Percentiles rank a stretch among this genome's conserved stretches.
phyloP scores from a whole-genome alignment of 2,888 invertebrate species.

The Lasiommata megera region DNA sequence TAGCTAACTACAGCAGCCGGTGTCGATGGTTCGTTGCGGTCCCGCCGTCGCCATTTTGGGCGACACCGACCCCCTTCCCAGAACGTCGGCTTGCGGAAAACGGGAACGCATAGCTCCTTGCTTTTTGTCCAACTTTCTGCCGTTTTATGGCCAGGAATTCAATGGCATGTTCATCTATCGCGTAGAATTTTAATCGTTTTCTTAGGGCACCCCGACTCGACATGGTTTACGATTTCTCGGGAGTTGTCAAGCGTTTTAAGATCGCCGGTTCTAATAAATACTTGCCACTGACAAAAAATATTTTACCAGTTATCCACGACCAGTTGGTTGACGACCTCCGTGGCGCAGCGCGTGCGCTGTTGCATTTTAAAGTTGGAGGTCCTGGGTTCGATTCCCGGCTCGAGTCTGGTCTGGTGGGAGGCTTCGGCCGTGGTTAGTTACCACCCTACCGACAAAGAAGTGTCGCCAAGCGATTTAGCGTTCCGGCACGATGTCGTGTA shows the following conservation, averaged over 20 bases:
- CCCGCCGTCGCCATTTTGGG: constrained; percentile 47
- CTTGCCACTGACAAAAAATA: not conserved
- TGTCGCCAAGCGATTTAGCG: too few relatives aligned
- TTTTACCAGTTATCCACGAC: not conserved
- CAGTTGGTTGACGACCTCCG: too few relatives aligned
- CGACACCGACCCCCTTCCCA: constrained; percentile 38
- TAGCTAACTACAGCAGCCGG: constrained; percentile 12
- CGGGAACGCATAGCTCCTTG: constrained; percentile 33
- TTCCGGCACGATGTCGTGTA: too few relatives aligned
- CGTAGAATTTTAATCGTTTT: constrained; percentile 32
- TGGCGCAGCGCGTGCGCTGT: too few relatives aligned
- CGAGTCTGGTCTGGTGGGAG: too few relatives aligned
- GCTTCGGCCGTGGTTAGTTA: too few relatives aligned
- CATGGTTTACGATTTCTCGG: constrained; percentile 27
- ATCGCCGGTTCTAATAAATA: not conserved
- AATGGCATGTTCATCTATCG: constrained; percentile 26
- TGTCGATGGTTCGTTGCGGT: not conserved
- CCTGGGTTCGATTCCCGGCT: too few relatives aligned
- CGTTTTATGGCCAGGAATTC: constrained; percentile 28
- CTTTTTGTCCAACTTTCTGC: constrained; percentile 26
- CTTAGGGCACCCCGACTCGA: constrained; percentile 27
- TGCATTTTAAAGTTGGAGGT: too few relatives aligned
- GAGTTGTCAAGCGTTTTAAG: constrained; percentile 7
- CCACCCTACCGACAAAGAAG: too few relatives aligned
- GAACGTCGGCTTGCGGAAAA: constrained; percentile 38